A percentile compares a stretch with the other conserved stretches of the same genome.
phyloP scores from a whole-genome alignment of 1,140 invertebrate genomes.

The Drosophila asahinai region DNA sequence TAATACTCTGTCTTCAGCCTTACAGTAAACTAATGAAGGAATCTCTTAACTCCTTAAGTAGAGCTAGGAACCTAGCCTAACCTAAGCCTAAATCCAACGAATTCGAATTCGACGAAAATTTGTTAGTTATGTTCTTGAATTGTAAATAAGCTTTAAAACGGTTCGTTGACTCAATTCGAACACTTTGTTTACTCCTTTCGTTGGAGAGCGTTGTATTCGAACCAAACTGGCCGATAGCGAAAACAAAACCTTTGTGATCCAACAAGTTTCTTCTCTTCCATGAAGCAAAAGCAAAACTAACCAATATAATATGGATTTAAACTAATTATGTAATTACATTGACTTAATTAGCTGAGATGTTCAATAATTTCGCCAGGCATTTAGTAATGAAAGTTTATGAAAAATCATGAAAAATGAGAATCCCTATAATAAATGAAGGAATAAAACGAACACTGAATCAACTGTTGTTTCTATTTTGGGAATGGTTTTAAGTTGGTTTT shows the following conservation, averaged over 20 bases:
- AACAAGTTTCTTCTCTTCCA: conserved; percentile 84
- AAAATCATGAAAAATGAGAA: conserved; percentile 36
- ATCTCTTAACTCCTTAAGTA: conserved; percentile 43
- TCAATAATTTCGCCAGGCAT: conserved; percentile 78
- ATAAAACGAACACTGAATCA: conserved; percentile 31
- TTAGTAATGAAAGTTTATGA: conserved; percentile 58
- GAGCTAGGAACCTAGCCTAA: conserved; percentile 36
- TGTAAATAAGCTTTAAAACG: conserved; percentile 74
- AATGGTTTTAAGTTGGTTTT: background rate
- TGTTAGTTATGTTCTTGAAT: conserved; percentile 75
- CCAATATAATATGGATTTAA: conserved; percentile 66
- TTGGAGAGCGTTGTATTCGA: conserved; percentile 40
- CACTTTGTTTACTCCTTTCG: conserved; percentile 62
- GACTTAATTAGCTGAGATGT: conserved; percentile 79
- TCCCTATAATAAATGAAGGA: conserved; percentile 68
- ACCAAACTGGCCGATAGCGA: conserved; percentile 19
- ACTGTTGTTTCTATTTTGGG: background rate
- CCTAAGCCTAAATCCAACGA: conserved; percentile 57
- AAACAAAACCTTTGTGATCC: conserved; percentile 80
- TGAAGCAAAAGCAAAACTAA: conserved; percentile 68
- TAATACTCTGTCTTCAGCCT: conserved; percentile 83
- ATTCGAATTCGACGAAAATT: conserved; percentile 55
- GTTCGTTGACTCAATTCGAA: conserved; percentile 57
- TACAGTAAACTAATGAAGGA: conserved; percentile 53
- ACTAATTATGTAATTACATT: conserved; percentile 71